Evolutionary conservation across 2,113 vertebrate species (phyloP).

Genomic region (Ictalurus punctatus): DNA sequence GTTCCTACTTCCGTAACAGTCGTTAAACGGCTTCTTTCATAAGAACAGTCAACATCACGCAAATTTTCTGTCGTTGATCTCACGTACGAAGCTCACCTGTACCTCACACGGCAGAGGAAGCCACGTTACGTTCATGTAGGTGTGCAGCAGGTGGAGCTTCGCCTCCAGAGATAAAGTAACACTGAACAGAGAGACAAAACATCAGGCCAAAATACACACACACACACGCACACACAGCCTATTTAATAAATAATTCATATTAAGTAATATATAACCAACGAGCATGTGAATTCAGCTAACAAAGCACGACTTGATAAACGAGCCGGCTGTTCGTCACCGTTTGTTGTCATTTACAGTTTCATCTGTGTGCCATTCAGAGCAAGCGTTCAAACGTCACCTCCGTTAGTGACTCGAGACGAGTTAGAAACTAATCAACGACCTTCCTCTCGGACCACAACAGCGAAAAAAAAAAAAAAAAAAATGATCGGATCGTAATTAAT

Average conservation of each 20-base stretch:
- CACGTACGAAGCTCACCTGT: constrained; percentile 65
- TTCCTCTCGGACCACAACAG: background rate
- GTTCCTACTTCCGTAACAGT: background rate
- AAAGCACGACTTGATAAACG: background rate
- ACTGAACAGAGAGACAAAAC: constrained; percentile 60
- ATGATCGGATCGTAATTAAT: background rate
- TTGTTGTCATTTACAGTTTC: background rate
- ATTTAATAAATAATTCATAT: background rate
- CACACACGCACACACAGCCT: background rate
- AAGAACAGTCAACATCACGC: too few species aligned
- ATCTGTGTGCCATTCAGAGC: constrained; percentile 58
- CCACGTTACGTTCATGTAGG: constrained; percentile 94
- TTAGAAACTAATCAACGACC: background rate
- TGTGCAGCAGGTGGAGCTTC: constrained; percentile 91
- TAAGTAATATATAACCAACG: background rate
- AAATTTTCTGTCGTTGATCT: background rate
- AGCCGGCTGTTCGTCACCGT: background rate
- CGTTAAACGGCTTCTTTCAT: too few species aligned
- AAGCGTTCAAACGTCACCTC: constrained; percentile 65
- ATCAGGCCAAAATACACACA: background rate
- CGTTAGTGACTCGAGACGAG: constrained; percentile 31
- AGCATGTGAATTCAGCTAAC: background rate
- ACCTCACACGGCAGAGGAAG: constrained; percentile 87
- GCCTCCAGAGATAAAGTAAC: constrained; percentile 91
- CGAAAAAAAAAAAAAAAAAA: background rate